phyloP scores from a whole-genome alignment of 1,140 invertebrate genomes.

The Brachionus rotundiformis region DNA sequence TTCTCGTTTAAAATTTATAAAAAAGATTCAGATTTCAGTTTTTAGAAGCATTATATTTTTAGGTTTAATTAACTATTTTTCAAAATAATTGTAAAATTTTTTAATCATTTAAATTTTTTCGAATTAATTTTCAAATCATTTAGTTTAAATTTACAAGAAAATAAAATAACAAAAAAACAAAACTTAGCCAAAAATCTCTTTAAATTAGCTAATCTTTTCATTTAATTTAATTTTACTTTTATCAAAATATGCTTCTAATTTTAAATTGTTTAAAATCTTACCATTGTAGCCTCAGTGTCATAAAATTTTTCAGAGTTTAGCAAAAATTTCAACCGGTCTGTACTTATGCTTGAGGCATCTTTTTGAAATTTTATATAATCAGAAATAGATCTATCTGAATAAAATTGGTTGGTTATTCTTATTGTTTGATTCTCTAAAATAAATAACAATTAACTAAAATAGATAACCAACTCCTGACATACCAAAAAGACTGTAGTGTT shows the following conservation, averaged over 20 bases:
- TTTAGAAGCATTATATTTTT: no score
- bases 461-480: background rate
- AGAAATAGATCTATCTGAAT: constrained; percentile 9
- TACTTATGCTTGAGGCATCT: background rate
- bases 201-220: no score
- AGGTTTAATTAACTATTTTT: no score
- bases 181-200: no score
- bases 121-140: no score
- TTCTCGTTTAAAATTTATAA: background rate
- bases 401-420: constrained; percentile 22
- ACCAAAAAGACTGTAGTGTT: constrained; percentile 1
- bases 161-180: no score
- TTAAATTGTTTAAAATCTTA: no score
- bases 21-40: background rate
- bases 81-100: no score
- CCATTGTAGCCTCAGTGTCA: background rate
- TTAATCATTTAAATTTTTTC: no score
- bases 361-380: constrained; percentile 33
- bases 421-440: constrained; percentile 32
- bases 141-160: no score
- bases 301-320: background rate
- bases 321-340: constrained; percentile 1
- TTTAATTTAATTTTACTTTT: no score
- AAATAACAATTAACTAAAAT: background rate
- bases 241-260: no score